phyloP scores from a whole-genome alignment of 2,113 vertebrate genomes.

The rat (Rattus norvegicus) region DNA sequence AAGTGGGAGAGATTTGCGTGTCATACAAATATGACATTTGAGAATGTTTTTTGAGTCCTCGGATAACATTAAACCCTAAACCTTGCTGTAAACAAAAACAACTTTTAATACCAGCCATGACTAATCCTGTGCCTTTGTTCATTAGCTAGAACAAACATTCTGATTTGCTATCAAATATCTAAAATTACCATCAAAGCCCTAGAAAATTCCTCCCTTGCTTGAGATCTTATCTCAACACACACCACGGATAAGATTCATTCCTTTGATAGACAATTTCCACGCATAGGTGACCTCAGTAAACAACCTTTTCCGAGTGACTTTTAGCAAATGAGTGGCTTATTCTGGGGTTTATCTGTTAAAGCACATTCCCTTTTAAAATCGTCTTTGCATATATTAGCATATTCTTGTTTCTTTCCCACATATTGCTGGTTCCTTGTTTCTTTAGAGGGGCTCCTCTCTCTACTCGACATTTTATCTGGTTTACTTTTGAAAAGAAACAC shows the following conservation, averaged over 20 bases:
- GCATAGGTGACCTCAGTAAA: constrained; percentile 69
- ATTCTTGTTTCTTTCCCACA: constrained; percentile 41
- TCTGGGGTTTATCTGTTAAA: constrained; percentile 67
- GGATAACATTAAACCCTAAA: constrained; percentile 57
- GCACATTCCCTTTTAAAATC: constrained; percentile 60
- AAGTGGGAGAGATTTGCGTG: constrained; percentile 67
- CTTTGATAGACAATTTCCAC: constrained; percentile 53
- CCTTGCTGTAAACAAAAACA: constrained; percentile 83
- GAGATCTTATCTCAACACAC: constrained; percentile 33
- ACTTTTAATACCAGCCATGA: constrained; percentile 79
- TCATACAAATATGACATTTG: constrained; percentile 79
- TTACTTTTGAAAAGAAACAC: constrained; percentile 59
- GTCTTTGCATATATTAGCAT: constrained; percentile 72
- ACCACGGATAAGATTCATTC: constrained; percentile 43
- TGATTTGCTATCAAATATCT: constrained; percentile 80
- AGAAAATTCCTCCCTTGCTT: constrained; percentile 69
- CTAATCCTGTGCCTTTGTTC: constrained; percentile 83
- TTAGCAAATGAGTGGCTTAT: constrained; percentile 59
- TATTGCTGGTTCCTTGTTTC: constrained; percentile 60
- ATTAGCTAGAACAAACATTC: constrained; percentile 81
- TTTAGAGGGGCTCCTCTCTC: constrained; percentile 25
- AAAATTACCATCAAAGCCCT: constrained; percentile 75
- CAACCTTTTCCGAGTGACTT: constrained; percentile 54
- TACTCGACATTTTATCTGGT: constrained; percentile 48
- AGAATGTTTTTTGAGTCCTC: constrained; percentile 76